phyloP scores from a whole-genome alignment of 1,140 invertebrate genomes.

The Chrysoperla carnea region DNA sequence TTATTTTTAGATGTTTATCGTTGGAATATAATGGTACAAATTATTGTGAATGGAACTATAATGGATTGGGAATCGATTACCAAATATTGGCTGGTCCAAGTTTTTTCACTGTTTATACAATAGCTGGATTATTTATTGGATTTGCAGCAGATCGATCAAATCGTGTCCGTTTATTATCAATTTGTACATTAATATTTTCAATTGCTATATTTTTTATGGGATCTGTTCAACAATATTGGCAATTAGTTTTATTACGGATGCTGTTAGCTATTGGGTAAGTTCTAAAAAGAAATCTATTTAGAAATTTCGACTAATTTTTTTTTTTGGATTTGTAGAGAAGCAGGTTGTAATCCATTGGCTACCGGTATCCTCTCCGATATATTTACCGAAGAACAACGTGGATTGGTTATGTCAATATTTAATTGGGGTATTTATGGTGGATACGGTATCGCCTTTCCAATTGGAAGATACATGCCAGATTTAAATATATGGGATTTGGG shows the following conservation, averaged over 20 bases:
- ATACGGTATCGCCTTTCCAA: slow-evolving; percentile 80
- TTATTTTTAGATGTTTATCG: slow-evolving; percentile 40
- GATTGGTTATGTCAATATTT: slow-evolving; percentile 79
- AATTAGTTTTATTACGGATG: slow-evolving; percentile 72
- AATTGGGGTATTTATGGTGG: slow-evolving; percentile 94
- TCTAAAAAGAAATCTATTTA: no score
- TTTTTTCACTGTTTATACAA: slow-evolving; percentile 80
- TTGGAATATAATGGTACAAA: slow-evolving; percentile 45
- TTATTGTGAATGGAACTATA: slow-evolving; percentile 84
- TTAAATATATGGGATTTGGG: slow-evolving; percentile 60
- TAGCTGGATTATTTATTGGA: slow-evolving; percentile 69
- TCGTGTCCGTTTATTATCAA: slow-evolving; percentile 53
- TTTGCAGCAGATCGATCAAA: slow-evolving; percentile 62
- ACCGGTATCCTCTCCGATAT: slow-evolving; percentile 74
- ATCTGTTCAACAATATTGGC: slow-evolving; percentile 75
- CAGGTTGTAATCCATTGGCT: slow-evolving; percentile 77
- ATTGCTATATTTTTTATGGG: slow-evolving; percentile 69
- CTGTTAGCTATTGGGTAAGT: slow-evolving; percentile 65
- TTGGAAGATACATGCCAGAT: slow-evolving; percentile 71
- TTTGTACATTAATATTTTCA: slow-evolving; percentile 66
- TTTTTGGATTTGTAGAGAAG: slow-evolving; percentile 37
- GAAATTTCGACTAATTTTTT: no score
- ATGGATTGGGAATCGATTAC: slow-evolving; percentile 79
- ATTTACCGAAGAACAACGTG: slow-evolving; percentile 64
- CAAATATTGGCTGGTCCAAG: slow-evolving; percentile 82